Evolutionary conservation across 2,888 invertebrate species (phyloP), one percentile per base, ranked within the genome.

Genomic region (Drosophila antonietae): DNA sequence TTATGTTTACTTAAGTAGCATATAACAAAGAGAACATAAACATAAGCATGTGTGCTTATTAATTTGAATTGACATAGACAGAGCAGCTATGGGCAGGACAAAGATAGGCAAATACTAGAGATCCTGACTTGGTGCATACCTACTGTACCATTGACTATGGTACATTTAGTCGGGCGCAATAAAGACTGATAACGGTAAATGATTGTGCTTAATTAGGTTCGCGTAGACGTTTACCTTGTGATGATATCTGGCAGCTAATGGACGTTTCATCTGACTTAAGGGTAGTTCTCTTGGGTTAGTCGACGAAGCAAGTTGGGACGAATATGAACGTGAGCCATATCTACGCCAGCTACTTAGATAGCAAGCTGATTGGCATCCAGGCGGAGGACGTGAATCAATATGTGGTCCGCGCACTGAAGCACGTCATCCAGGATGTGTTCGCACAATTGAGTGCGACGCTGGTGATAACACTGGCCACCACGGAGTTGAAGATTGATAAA

Each of bases 381-480:
- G 51, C 43, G 7, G 82, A 80, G 63, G 73, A 71, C 12, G 73
- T 60, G 4, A 82, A 87, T 46, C 10, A 47, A 18, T 66, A 53
- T 33, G 87, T 85, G 58, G 68, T 78, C 3, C 39, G 52, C 0
- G 84, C 84, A 2, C 55, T 85, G 31, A 65, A 56, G 14, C 62
- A 78, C 53, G 69, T 85, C 37, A 77, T 85, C 14, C 64, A 72
- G 31, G 64, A 84, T 33, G 76, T 82, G 3, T 84, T 86, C 7
- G 75, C 72, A 7, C 78, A 78, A 18, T 41, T 87, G 5, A 73
- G 78, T 47, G 63, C 69, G 23, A 87, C 76, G 0, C 20, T 85
- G 65, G 82, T 82, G 4, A 68, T 85, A 10, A 72, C 80, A 12
- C 49, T 76, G 2, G 66, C 82, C 0, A 20, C 77, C 5, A 49